Percentiles rank a stretch among this genome's conserved stretches.
phyloP scores from a whole-genome alignment of 1,140 invertebrate genomes.

The Stegodyphus dumicola region DNA sequence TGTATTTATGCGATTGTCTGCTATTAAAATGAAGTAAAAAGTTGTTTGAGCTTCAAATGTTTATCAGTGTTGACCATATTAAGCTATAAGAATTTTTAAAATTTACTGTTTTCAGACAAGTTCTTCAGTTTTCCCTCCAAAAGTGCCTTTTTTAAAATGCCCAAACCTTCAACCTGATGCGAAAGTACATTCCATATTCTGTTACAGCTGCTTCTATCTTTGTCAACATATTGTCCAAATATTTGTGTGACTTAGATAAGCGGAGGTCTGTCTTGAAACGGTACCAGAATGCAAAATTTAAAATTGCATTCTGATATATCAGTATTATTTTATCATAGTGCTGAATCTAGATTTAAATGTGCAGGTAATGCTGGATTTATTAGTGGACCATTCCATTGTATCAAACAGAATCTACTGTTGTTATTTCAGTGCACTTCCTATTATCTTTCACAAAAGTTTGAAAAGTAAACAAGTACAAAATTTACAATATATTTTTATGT shows the following conservation, averaged over 20 bases:
- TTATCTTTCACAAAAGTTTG: neutral
- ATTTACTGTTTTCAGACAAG: conserved; percentile 54
- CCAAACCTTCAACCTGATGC: conserved; percentile 21
- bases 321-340: conserved; percentile 44
- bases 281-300: conserved; percentile 18
- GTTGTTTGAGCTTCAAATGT: conserved; percentile 49
- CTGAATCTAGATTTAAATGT: conserved; percentile 28
- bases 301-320: conserved; percentile 16
- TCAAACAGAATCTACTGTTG: neutral
- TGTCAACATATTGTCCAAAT: conserved; percentile 4
- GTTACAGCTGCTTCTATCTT: conserved; percentile 38
- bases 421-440: neutral
- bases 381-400: conserved; percentile 16
- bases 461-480: neutral
- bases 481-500: neutral
- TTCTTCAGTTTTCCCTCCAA: conserved; percentile 53
- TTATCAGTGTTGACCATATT: conserved; percentile 35
- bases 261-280: conserved; percentile 51
- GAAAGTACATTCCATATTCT: conserved; percentile 22
- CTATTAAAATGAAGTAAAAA: neutral
- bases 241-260: conserved; percentile 21
- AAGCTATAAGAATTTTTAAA: conserved; percentile 33
- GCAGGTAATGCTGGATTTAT: conserved; percentile 38
- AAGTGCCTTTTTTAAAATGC: conserved; percentile 54
- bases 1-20: neutral